Evolutionary conservation across 2,113 vertebrate genomes (phyloP), one percentile per base, ranked within the genome.

Genomic region (Theristicus caerulescens): DNA sequence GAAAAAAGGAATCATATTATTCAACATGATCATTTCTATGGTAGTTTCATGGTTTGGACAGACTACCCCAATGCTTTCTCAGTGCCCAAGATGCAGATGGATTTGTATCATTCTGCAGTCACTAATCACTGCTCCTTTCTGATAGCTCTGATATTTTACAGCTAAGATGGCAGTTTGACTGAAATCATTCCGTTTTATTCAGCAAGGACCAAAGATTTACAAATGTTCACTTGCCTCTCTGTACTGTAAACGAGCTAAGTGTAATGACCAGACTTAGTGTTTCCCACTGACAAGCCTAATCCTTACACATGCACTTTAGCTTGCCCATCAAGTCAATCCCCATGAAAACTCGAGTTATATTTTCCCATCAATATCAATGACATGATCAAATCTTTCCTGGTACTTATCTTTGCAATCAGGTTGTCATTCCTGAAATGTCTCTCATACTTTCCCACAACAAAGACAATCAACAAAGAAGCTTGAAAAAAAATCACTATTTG

Each of bases 351-450:
- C 44, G 44, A 93, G 87, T 89, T 94, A 92, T 76, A 95, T 84
- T 97, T 97, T 97, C 97, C 96, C 97, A 97, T 97, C 95, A 89
- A 96, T 97, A 96, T 96, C 94, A 97, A 69, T 97, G 95, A 97
- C 97, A 97, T 83, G 91, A 96, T 96, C 89, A 95, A 95, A 92
- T 97, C 92, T 96, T 97, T 96, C 92, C 96, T 96, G 95, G 91
- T 95, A 59, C 93, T 97, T 97, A 96, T 97, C 94, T 91, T 94
- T 82, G 71, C 95, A 93, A 95, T 94, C 96, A 97, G 96, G 96
- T 97, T 97, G 95, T 95, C 97, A 97, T 97, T 97, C 97, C 94
- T 97, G 97, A 97, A 97, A 97, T 97, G 84, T 96, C 96, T 97
- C 80, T 95, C 97, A 97, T 97, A 95, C 94, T 97, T 97, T 97